Base-by-base conservation (phyloP, 2,888 invertebrate species). In the Leptodirus hochenwartii region DNA sequence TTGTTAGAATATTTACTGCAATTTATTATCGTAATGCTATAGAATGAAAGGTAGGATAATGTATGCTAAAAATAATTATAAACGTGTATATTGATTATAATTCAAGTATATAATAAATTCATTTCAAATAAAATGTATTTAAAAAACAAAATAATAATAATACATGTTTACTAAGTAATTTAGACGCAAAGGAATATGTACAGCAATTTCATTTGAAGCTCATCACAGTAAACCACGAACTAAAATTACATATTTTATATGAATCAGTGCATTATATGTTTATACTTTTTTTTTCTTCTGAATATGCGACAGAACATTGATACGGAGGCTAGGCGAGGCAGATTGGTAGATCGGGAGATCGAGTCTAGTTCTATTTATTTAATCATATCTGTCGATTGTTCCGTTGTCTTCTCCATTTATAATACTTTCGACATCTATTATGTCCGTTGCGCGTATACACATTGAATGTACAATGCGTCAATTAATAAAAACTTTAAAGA, bases 211-310 rank as follows among this genome's bases (percentile, higher is more conserved):
- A 49, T 47, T 51, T 49, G 47, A 53, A 53, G 52, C 53, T 53
- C 51, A 54, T 54, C 54, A 54, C 54, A 54, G 54, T 52, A 54
- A 53, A 51, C 50, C 47, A 53, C 47, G 49, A 53, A 53, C 50
- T 50, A 51, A 54, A 52, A 49, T 43, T 51, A 50, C 47, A 51
- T 51, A 48, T 49, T 50, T 49, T 45, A 47, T 49, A 50, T 49
- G 49, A 50, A 50, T 50, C 51, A 50, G 51, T 52, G 50, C 50
- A 51, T 49, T 41, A 39, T 38, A 43, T 41, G 43, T n/a, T n/a
- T n/a, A n/a, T n/a, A n/a, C n/a, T n/a, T n/a, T n/a, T n/a, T n/a
- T n/a, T n/a, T n/a, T n/a, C n/a, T n/a, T 41, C 38, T 44, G 47
- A 46, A 51, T 47, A 50, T 50, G 50, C 50, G 49, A 50, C 48